phyloP scores from a whole-genome alignment of 2,888 invertebrate species.

The Cremastinae sp. region DNA sequence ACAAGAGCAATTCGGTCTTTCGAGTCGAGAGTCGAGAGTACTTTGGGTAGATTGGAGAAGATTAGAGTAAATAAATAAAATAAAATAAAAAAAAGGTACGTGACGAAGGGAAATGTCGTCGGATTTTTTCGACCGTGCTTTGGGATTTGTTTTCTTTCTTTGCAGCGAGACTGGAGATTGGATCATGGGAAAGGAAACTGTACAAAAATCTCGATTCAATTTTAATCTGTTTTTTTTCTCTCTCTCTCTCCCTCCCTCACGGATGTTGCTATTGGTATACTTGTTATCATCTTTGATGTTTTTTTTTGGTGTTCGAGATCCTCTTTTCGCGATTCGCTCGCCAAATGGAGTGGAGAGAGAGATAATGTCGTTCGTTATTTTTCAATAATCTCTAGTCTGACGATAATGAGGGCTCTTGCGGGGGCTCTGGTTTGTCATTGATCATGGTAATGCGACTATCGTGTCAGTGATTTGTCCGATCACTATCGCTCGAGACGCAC shows the following conservation, averaged over 20 bases:
- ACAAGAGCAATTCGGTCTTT: slow-evolving; percentile 66
- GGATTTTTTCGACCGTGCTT: slow-evolving; percentile 48
- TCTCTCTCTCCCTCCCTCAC: slow-evolving; percentile 20
- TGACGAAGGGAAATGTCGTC: slow-evolving; percentile 26
- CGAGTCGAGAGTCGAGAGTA: slow-evolving; percentile 35
- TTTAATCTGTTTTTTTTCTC: slow-evolving; percentile 12
- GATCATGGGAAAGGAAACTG: slow-evolving; percentile 32
- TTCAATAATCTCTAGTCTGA: slow-evolving; percentile 39
- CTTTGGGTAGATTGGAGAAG: slow-evolving; percentile 17
- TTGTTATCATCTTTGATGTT: slow-evolving; percentile 23
- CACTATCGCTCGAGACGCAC: slow-evolving; percentile 56
- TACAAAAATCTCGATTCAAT: slow-evolving; percentile 52
- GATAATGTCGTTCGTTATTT: slow-evolving; percentile 38
- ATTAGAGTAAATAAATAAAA: slow-evolving; percentile 14
- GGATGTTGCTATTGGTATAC: slow-evolving; percentile 24
- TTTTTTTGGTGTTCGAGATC: slow-evolving; percentile 47
- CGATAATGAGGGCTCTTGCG: slow-evolving; percentile 71
- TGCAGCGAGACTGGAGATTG: slow-evolving; percentile 45
- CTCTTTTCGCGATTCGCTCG: slow-evolving; percentile 56
- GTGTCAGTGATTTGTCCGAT: slow-evolving; percentile 60
- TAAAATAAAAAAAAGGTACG: slow-evolving; percentile 5
- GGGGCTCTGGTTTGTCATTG: slow-evolving; percentile 81
- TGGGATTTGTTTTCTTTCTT: slow-evolving; percentile 46
- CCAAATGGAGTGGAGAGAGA: slow-evolving; percentile 49
- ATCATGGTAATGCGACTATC: slow-evolving; percentile 71